Conservation (phyloP, 2,113 vertebrate genomes). For the Salminus brasiliensis region DNA sequence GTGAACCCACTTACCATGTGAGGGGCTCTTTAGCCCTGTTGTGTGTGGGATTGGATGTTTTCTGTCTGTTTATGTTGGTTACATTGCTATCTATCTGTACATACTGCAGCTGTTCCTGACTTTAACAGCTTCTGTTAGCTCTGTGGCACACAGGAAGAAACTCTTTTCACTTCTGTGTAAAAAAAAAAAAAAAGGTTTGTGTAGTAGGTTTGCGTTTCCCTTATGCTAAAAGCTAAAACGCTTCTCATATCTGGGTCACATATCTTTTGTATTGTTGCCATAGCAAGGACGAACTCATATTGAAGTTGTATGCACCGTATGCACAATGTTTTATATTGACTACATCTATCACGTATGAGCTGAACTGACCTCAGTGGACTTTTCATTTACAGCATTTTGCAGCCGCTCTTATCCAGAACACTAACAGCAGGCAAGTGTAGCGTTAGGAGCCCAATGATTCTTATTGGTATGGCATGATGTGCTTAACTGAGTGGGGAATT, state of each 20-base stretch:
- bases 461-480: too few relatives aligned
- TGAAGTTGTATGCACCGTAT: conserved; percentile 9
- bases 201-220: neutral
- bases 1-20: conserved; percentile 29
- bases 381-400: too few relatives aligned
- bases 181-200: too few relatives aligned
- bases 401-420: too few relatives aligned
- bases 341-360: neutral
- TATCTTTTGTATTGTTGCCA: neutral
- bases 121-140: conserved; percentile 56
- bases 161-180: conserved; percentile 2
- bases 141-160: conserved; percentile 36
- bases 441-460: too few relatives aligned
- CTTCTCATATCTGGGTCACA: conserved; percentile 16
- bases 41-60: conserved; percentile 44
- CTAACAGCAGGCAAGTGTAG: too few relatives aligned
- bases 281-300: conserved; percentile 13
- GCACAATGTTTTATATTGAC: conserved; percentile 1
- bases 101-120: conserved; percentile 56
- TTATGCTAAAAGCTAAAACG: conserved; percentile 8
- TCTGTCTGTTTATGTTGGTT: conserved; percentile 51
- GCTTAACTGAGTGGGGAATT: too few relatives aligned
- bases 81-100: conserved; percentile 57
- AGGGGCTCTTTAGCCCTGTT: conserved; percentile 25
- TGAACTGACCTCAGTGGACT: too few relatives aligned